Evolutionary conservation across 2,888 invertebrate genomes (phyloP), one percentile per base, ranked within the genome.

Genomic region (Conchocele bisecta): DNA sequence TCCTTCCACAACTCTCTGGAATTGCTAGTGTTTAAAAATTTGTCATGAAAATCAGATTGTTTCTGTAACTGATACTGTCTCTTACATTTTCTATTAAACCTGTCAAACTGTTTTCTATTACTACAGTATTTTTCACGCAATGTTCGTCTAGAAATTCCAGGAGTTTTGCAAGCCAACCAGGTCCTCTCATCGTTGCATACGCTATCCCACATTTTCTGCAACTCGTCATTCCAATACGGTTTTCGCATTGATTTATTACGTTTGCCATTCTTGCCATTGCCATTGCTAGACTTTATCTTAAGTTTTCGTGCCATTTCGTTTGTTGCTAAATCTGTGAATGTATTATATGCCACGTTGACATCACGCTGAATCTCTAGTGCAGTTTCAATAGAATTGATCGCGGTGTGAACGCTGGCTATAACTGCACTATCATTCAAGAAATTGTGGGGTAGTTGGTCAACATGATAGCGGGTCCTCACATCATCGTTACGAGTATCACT

Each of bases 51-150:
- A 2, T 39, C 5, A 9, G 37, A 11, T 24, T 54, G 54, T 39
- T 54, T 26, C 11, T 54, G 39, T 22, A 54, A 15, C 15, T 39
- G 54, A 39, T 39, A 39, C 28, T 39, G 37, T 15, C 54, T 24
- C 20, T 54, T 54, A 24, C 39, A 54, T 39, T 54, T 17, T 54
- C 54, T 54, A 24, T 54, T 54, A 15, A 24, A 15, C 28, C 41
- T 54, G 28, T 54, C 54, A 39, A 37, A 54, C n/a, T 28, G 22
- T 22, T 24, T 37, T 3, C 35, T 37, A n/a, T 17, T 6, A 26
- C 6, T 3, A 39, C 54, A 24, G 28, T 24, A 54, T 3, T 39
- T 28, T 24, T 54, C 31, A 15, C 17, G 24, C 4, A 54, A 17
- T 22, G 5, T 39, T 7, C 31, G 24, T 15, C 7, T 37, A 22